Base-by-base conservation (phyloP, 2,113 vertebrate genomes). In the Xyrauchen texanus region DNA sequence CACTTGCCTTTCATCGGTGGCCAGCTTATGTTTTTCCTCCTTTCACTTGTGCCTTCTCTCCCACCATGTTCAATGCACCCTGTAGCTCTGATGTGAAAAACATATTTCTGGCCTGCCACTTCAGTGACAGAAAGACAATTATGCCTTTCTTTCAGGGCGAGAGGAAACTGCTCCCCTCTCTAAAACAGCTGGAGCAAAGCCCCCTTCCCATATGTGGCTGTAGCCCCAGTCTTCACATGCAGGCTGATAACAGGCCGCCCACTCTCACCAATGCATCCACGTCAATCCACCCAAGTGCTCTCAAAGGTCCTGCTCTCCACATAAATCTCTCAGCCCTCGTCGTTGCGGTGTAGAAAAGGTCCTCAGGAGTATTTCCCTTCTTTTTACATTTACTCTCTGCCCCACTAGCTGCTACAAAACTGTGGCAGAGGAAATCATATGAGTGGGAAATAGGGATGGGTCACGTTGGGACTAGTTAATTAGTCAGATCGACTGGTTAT, bases 51-150 rank as follows among this genome's bases (percentile, higher is more conserved):
- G 46, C 42, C 58, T 78, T 4, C 34, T 68, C 64, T 76, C 71
- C 68, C 71, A 57, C 73, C 3, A 52, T 67, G 62, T 21, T 60
- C 71, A 8, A 21, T 42, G 63, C 76, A 63, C 65, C 21, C 76
- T 45, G 47, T 60, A 21, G 21, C 21, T 66, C 78, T 86, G 60
- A 87, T 84, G 76, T 83, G 77, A 81, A 84, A 84, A 80, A 76
- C 81, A 86, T 80, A 68, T 83, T 81, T 72, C 57, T 58, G 84
- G 61, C 70, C 64, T 47, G 47, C 66, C 55, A 88, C 84, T 66
- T n/a, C 66, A 63, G 45, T 70, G 60, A 71, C 83, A 76, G 78
- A 67, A 72, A 68, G 76, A 81, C 47, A 47, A 76, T 68, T 82
- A 81, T 66, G 61, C 76, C 72, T 75, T 72, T 62, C 70, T 74